Percentiles rank a stretch among this genome's conserved stretches.
Conservation (phyloP, 2,113 vertebrate genomes). For the Gopherus evgoodei region DNA sequence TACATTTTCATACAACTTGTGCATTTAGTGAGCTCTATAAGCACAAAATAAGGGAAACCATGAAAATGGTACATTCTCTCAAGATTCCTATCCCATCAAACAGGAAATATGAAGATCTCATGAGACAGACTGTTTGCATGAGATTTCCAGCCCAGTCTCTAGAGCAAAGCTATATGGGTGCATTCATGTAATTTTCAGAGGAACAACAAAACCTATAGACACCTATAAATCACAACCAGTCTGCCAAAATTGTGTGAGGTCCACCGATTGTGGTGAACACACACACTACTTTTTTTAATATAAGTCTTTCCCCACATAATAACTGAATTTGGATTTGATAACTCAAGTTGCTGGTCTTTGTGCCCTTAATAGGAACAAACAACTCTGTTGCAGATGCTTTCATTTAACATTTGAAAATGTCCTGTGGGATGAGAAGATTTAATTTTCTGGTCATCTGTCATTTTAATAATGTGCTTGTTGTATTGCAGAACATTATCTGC, state of each 20-base stretch:
- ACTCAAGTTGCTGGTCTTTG: background rate
- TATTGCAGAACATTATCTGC: slow-evolving; percentile 57
- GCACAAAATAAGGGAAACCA: background rate
- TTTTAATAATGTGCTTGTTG: slow-evolving; percentile 56
- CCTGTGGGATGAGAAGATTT: slow-evolving; percentile 43
- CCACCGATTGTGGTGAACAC: slow-evolving; percentile 6
- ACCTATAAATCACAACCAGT: slow-evolving; percentile 18
- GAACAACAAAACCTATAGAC: background rate
- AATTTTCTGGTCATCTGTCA: slow-evolving; percentile 66
- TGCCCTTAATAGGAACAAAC: slow-evolving; percentile 59
- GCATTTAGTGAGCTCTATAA: background rate
- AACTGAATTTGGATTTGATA: slow-evolving; percentile 50
- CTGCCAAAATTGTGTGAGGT: background rate
- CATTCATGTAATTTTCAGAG: background rate
- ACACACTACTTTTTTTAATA: slow-evolving; percentile 37
- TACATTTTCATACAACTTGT: background rate
- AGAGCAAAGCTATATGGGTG: background rate
- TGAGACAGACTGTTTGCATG: background rate
- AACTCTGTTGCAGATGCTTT: slow-evolving; percentile 64
- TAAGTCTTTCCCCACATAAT: slow-evolving; percentile 4
- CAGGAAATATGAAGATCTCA: background rate
- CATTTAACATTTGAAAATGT: slow-evolving; percentile 50
- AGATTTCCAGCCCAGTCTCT: background rate
- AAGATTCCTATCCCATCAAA: background rate
- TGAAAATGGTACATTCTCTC: background rate